phyloP scores from a whole-genome alignment of 2,113 vertebrate genomes.

The Vombatus ursinus region DNA sequence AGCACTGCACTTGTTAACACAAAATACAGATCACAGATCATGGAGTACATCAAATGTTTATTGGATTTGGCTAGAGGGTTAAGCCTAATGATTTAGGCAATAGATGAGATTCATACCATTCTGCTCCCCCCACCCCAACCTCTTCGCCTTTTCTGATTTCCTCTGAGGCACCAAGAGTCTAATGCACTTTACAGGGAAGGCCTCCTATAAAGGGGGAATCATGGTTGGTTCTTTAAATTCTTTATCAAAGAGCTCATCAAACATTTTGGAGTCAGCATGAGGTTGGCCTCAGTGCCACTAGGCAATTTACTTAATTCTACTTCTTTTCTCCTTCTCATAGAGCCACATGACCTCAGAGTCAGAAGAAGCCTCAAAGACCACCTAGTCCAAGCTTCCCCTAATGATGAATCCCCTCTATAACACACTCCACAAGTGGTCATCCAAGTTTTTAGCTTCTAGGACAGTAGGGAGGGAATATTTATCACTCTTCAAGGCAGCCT shows the following conservation, averaged over 20 bases:
- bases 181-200: neutral
- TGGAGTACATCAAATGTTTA: neutral
- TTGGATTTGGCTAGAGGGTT: neutral
- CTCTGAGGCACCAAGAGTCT: neutral
- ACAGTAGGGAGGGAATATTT: neutral
- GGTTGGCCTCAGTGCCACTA: neutral
- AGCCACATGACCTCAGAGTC: neutral
- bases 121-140: neutral
- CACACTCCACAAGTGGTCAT: neutral
- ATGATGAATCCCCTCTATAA: neutral
- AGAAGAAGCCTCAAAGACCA: neutral
- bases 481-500: neutral
- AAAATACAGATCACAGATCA: neutral
- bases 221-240: neutral
- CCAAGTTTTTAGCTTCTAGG: neutral
- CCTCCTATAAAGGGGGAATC: neutral
- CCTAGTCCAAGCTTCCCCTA: neutral
- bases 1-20: neutral
- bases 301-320: neutral
- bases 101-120: neutral
- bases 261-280: neutral
- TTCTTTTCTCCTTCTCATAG: neutral
- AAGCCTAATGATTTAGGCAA: conserved; percentile 1
- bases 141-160: neutral
- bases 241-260: neutral